These are phyloP conservation scores for Tupaia tana DNA, from an alignment of 2,113 vertebrate genomes.

Conservation along the genomic window DNA sequence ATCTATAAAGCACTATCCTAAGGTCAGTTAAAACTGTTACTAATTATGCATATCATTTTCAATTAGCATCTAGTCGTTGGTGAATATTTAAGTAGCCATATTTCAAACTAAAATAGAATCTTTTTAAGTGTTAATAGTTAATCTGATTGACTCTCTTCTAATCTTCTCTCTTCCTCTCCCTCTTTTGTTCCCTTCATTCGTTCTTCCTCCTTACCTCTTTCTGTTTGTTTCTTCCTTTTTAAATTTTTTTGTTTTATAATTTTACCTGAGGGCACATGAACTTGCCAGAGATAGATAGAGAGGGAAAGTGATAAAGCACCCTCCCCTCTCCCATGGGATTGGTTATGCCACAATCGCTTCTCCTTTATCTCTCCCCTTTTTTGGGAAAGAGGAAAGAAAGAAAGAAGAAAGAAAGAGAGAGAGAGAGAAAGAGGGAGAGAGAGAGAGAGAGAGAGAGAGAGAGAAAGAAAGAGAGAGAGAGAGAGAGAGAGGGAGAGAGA, in stretches of 20 bases:
- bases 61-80: neutral
- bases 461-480: neutral
- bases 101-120: slow-evolving; percentile 23
- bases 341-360: too few relatives aligned
- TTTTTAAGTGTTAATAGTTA: neutral
- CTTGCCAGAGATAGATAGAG: too few relatives aligned
- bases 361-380: too few relatives aligned
- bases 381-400: too few relatives aligned
- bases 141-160: neutral
- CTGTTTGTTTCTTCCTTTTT: neutral
- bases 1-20: neutral
- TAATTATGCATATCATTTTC: slow-evolving; percentile 32
- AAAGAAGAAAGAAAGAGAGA: neutral
- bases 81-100: neutral
- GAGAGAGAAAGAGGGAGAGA: too few relatives aligned
- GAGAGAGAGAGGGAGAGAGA: neutral
- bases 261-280: too few relatives aligned
- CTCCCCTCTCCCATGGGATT: too few relatives aligned
- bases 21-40: neutral
- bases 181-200: neutral
- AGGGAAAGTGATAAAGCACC: too few relatives aligned
- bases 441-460: too few relatives aligned
- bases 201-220: neutral
- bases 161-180: neutral
- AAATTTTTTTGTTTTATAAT: neutral